phyloP scores from a whole-genome alignment of 2,113 vertebrate genomes.

The Glaucidium brasilianum region DNA sequence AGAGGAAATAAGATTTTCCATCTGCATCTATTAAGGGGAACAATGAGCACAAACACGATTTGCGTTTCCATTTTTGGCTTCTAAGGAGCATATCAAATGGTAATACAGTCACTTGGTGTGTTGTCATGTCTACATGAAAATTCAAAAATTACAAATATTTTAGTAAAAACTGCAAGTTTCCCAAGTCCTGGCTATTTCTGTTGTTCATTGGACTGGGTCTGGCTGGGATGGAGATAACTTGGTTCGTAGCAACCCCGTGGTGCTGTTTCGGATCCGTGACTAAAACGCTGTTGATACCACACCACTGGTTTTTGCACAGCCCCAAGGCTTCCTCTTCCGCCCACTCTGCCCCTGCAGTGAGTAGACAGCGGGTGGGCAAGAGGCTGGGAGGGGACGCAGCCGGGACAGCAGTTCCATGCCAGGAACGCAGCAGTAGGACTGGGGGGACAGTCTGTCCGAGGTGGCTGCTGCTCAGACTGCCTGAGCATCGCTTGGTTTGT shows the following conservation, averaged over 20 bases:
- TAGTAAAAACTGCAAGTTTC: not conserved
- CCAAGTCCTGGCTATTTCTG: not conserved
- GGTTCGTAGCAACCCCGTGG: rapidly evolving
- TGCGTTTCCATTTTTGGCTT: not conserved
- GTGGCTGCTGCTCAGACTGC: not conserved
- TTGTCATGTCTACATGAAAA: not conserved
- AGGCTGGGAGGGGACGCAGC: not conserved
- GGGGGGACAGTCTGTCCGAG: not conserved
- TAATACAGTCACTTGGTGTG: not conserved
- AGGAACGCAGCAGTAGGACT: not conserved
- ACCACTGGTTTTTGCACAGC: too few species aligned
- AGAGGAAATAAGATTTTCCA: not conserved
- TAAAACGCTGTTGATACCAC: not conserved
- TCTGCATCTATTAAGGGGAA: not conserved
- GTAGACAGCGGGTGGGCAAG: not conserved
- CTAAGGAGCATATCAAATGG: not conserved
- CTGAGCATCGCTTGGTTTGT: not conserved
- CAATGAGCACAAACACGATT: too few species aligned
- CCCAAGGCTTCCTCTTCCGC: not conserved
- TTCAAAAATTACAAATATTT: not conserved
- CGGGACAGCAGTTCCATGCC: not conserved
- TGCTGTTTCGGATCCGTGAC: not conserved
- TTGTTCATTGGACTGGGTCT: not conserved
- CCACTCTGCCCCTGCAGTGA: rapidly evolving
- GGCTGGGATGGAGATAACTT: not conserved